These are phyloP conservation scores for Yponomeuta malinellus DNA, from an alignment of 2,888 invertebrate genomes.

Conservation along the genomic window DNA sequence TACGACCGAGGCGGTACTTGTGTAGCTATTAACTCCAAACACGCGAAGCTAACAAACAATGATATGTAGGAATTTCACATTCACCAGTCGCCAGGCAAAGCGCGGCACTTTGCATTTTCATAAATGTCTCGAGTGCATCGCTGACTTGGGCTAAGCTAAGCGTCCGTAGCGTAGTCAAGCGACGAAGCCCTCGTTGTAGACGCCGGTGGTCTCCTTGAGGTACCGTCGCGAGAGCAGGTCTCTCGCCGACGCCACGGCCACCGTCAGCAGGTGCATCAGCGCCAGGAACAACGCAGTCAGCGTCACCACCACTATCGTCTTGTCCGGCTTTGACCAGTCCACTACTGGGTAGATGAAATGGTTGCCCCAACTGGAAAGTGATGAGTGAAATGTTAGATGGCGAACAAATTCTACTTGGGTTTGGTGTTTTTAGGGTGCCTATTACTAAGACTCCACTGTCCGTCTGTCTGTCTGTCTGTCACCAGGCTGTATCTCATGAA, in stretches of 20 bases:
- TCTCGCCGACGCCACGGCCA: constrained; percentile 72
- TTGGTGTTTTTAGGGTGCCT: no score
- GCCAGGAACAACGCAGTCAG: constrained; percentile 81
- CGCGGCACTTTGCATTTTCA: not conserved
- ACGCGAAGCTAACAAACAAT: not conserved
- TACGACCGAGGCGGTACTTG: not conserved
- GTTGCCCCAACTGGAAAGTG: constrained; percentile 76
- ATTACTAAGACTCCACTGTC: no score
- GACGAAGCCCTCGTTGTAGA: constrained; percentile 34
- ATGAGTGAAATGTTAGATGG: not conserved
- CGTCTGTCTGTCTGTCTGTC: no score
- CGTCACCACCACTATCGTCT: constrained; percentile 78
- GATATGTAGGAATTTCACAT: constrained; percentile 4
- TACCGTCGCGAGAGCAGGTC: constrained; percentile 46
- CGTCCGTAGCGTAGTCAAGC: constrained; percentile 3
- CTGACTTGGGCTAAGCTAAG: not conserved
- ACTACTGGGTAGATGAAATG: constrained; percentile 85
- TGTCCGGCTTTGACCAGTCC: constrained; percentile 84
- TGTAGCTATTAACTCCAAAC: not conserved
- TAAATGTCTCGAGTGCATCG: not conserved
- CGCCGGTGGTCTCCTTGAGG: constrained; percentile 35
- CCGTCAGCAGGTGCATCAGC: constrained; percentile 79
- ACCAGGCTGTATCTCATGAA: no score
- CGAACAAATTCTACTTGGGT: no score
- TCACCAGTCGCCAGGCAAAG: not conserved